These are phyloP conservation scores for Falco punctatus DNA, from an alignment of 2,113 vertebrate species.

Conservation along the genomic window DNA sequence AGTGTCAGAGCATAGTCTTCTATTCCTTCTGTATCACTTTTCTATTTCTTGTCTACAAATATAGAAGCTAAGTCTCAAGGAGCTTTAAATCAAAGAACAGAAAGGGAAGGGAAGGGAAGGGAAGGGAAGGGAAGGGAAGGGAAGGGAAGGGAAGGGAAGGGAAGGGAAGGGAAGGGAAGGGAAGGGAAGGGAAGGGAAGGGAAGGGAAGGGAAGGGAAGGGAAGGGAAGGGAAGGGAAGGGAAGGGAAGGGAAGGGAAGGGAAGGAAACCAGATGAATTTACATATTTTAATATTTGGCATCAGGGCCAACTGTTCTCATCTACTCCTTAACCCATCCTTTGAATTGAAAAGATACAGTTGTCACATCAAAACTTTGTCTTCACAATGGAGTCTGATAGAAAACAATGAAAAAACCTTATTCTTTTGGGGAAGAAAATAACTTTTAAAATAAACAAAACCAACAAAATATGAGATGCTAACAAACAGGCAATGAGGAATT, in stretches of 20 bases:
- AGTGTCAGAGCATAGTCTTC: not conserved
- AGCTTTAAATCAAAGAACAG: not conserved
- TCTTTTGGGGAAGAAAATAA: not conserved
- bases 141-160: too few species aligned
- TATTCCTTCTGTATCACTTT: not conserved
- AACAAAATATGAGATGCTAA: not conserved
- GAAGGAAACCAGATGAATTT: not conserved
- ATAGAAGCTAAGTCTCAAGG: not conserved
- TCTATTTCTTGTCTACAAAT: not conserved
- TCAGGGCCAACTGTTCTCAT: not conserved
- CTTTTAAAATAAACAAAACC: too few species aligned
- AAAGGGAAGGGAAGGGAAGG: not conserved
- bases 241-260: too few species aligned
- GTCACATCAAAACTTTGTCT: not conserved
- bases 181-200: not conserved
- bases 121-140: not conserved
- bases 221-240: too few species aligned
- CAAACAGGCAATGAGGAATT: not conserved
- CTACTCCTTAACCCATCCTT: not conserved
- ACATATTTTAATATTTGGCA: not conserved
- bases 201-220: not conserved
- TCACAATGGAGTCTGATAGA: not conserved
- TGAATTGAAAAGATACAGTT: not conserved
- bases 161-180: too few species aligned
- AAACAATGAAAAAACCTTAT: not conserved